phyloP scores from a whole-genome alignment of 2,113 vertebrate genomes.

The Calyptomena viridis region DNA sequence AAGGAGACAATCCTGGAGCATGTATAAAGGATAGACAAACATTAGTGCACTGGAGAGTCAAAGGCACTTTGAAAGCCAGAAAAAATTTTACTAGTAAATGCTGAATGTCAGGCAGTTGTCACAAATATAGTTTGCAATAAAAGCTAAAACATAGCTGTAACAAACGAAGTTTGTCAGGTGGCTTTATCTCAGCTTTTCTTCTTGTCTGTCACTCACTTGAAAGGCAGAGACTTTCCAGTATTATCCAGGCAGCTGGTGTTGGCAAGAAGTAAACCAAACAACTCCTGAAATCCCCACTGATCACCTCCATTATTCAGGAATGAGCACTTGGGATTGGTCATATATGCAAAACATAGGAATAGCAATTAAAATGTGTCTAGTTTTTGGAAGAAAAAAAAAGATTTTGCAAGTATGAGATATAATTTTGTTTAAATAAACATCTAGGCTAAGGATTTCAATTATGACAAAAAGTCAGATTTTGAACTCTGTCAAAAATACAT shows the following conservation, averaged over 20 bases:
- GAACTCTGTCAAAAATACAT: not conserved
- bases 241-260: not conserved
- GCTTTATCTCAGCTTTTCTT: not conserved
- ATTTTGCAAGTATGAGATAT: not conserved
- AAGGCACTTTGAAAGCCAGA: not conserved
- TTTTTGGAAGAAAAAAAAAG: not conserved
- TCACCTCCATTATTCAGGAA: not conserved
- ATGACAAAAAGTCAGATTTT: not conserved
- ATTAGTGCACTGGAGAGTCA: not conserved
- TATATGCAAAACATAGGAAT: not conserved
- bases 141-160: not conserved
- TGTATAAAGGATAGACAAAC: not conserved
- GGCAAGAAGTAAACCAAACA: not conserved
- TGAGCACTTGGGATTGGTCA: not conserved
- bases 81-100: not conserved
- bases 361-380: not conserved
- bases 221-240: not conserved
- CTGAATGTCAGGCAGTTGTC: not conserved
- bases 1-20: not conserved
- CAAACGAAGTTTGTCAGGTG: not conserved
- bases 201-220: not conserved
- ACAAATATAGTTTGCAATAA: not conserved
- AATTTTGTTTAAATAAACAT: not conserved
- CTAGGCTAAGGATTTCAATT: not conserved
- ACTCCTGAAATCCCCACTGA: not conserved